These are phyloP conservation scores for Meleagris gallopavo DNA, from an alignment of 2,113 vertebrate genomes.

Conservation along the genomic window DNA sequence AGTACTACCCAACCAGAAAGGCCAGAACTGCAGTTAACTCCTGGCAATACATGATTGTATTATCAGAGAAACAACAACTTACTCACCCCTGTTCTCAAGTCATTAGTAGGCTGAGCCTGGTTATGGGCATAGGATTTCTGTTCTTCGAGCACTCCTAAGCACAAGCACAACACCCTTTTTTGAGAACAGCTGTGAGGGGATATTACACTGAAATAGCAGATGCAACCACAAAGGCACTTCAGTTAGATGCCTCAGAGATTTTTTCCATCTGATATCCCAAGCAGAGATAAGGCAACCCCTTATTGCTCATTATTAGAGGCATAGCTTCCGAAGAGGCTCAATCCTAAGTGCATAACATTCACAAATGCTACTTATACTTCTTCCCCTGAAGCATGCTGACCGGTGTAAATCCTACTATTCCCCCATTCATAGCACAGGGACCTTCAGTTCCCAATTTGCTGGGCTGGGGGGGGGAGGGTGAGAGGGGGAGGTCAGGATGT, in stretches of 20 bases:
- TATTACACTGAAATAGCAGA: neutral
- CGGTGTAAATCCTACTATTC: neutral
- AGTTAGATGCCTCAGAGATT: accelerated
- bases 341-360: accelerated
- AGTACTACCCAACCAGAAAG: neutral
- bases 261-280: neutral
- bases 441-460: neutral
- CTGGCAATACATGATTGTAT: neutral
- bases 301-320: neutral
- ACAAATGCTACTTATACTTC: neutral
- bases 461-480: neutral
- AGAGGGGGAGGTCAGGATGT: neutral
- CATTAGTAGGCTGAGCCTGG: neutral
- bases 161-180: neutral
- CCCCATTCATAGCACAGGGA: accelerated
- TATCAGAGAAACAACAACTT: neutral
- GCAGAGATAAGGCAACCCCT: neutral
- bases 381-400: neutral
- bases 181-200: neutral
- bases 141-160: neutral
- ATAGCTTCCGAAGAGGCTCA: neutral
- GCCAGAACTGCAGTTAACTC: neutral
- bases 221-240: neutral
- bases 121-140: neutral
- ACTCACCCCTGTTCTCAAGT: neutral